These are phyloP conservation scores for Tetragnatha versicolor DNA, from an alignment of 1,140 invertebrate species.

Conservation along the genomic window DNA sequence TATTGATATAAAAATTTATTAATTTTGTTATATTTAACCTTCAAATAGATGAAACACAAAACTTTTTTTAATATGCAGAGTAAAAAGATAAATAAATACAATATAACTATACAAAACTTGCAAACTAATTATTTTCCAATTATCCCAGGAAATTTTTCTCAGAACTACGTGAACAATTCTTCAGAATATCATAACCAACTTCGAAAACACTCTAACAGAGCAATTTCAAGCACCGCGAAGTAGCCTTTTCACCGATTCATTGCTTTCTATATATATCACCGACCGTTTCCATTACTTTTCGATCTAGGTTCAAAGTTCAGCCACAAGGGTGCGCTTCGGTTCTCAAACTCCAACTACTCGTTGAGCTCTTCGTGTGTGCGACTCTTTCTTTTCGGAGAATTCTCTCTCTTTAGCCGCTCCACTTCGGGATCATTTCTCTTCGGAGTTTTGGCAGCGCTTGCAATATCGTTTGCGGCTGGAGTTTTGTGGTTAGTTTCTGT, in stretches of 20 bases:
- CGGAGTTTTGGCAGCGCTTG: slow-evolving; percentile 6
- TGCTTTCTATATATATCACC: background rate
- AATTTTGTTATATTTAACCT: too few species aligned
- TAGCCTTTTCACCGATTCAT: background rate
- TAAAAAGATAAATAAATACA: too few species aligned
- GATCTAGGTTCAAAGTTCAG: slow-evolving; percentile 28
- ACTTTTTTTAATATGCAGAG: too few species aligned
- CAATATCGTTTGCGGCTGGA: background rate
- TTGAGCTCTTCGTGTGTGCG: background rate
- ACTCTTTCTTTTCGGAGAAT: slow-evolving; percentile 20
- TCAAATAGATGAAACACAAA: too few species aligned
- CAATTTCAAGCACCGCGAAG: too few species aligned
- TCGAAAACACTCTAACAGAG: too few species aligned
- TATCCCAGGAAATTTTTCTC: too few species aligned
- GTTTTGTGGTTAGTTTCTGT: background rate
- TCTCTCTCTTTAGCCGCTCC: background rate
- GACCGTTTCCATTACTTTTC: slow-evolving; percentile 18
- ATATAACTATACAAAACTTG: too few species aligned
- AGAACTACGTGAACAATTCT: too few species aligned
- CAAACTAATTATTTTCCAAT: too few species aligned
- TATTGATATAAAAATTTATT: too few species aligned
- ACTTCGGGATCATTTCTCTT: slow-evolving; percentile 14
- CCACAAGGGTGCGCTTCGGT: slow-evolving; percentile 25
- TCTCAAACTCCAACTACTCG: slow-evolving; percentile 23
- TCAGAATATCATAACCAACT: too few species aligned